These are phyloP conservation scores for Chaetogeoica ovagalla DNA, from an alignment of 2,888 invertebrate species.

Conservation along the genomic window DNA sequence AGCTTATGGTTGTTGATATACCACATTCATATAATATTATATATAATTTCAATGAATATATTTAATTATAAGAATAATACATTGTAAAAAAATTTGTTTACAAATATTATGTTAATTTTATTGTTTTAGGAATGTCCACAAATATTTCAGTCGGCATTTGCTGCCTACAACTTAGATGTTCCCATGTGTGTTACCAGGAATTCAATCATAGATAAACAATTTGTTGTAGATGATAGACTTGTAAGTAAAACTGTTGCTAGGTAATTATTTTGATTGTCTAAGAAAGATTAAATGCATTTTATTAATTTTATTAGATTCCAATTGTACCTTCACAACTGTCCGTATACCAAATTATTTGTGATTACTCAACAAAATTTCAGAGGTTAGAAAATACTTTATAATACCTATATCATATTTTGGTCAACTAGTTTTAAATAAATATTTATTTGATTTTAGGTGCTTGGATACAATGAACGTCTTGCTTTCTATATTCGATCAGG, in stretches of 20 bases:
- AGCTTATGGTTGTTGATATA: too few species aligned
- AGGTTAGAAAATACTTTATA: background rate
- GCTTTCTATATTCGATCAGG: background rate
- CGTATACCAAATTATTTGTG: background rate
- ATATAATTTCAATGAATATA: too few species aligned
- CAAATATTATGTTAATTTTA: background rate
- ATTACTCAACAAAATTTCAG: background rate
- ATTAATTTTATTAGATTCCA: slow-evolving; percentile 23
- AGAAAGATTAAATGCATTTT: background rate
- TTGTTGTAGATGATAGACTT: slow-evolving; percentile 31
- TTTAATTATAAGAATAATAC: too few species aligned
- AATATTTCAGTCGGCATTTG: background rate
- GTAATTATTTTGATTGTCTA: background rate
- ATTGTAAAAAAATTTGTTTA: background rate
- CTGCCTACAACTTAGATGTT: background rate
- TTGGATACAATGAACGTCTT: background rate
- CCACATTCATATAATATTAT: too few species aligned
- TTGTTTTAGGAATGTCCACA: background rate
- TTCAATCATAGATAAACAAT: slow-evolving; percentile 19
- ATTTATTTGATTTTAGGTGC: slow-evolving; percentile 9
- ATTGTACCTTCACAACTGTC: background rate
- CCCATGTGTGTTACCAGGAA: background rate
- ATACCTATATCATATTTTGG: background rate
- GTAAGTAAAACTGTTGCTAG: slow-evolving; percentile 3
- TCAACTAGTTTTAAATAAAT: slow-evolving; percentile 2